Conservation (phyloP, 2,113 vertebrate genomes). For the Mixornis gularis region DNA sequence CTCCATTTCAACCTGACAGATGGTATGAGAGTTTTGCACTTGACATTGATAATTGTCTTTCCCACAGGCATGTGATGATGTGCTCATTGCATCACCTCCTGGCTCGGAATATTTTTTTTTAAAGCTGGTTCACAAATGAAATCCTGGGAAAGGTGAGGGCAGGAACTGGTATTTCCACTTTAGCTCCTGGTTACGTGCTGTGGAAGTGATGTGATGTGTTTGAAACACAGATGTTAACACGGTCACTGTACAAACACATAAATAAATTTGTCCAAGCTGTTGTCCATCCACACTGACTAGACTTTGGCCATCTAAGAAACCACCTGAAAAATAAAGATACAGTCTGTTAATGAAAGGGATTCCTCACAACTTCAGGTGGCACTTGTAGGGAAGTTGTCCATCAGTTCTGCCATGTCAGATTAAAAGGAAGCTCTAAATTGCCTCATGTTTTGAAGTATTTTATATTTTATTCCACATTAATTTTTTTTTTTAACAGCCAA, state of each 20-base stretch:
- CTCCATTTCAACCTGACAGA: not conserved
- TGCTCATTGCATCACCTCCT: not conserved
- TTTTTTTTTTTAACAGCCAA: not conserved
- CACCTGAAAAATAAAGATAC: not conserved
- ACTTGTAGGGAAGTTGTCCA: not conserved
- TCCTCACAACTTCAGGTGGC: not conserved
- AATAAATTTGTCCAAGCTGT: not conserved
- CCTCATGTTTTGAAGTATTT: not conserved
- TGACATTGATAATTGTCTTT: not conserved
- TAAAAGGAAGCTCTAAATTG: not conserved
- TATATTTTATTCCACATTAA: not conserved
- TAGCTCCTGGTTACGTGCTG: not conserved
- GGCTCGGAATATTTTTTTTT: not conserved
- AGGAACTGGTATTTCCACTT: conserved; percentile 23
- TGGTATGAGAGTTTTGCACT: not conserved
- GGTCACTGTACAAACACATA: not conserved
- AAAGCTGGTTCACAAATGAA: not conserved
- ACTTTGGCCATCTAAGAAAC: not conserved
- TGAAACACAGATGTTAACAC: not conserved
- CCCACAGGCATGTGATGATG: not conserved
- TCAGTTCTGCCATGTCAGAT: not conserved
- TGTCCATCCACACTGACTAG: not conserved
- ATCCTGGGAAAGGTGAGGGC: not conserved
- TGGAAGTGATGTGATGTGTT: not conserved
- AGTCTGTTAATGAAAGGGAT: not conserved